Percentiles rank a stretch among this genome's conserved stretches.
These are phyloP conservation scores for Phymorhynchus buccinoides DNA, from an alignment of 1,140 invertebrate species.

Conservation along the genomic window DNA sequence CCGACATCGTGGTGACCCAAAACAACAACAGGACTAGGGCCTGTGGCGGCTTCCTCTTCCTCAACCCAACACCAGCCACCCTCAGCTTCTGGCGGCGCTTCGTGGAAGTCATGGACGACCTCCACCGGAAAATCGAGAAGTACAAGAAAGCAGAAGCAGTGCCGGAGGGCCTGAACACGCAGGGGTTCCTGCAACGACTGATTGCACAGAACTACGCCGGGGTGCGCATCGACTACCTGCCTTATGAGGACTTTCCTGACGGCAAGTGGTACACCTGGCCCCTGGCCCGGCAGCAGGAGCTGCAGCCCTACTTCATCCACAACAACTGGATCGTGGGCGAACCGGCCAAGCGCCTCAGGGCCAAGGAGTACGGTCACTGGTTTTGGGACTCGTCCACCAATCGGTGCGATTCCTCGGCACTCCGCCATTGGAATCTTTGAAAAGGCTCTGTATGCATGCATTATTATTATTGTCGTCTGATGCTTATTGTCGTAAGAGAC, in stretches of 20 bases:
- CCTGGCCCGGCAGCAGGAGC: conserved; percentile 18
- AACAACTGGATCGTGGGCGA: conserved; percentile 57
- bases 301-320: conserved; percentile 48
- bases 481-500: too few relatives aligned
- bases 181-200: conserved; percentile 49
- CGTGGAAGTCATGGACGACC: conserved; percentile 41
- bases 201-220: conserved; percentile 46
- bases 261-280: conserved; percentile 58
- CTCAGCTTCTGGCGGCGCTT: conserved; percentile 53
- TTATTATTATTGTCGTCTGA: too few relatives aligned
- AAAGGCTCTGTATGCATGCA: background rate
- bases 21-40: conserved; percentile 44
- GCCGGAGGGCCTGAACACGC: conserved; percentile 57
- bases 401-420: conserved; percentile 33
- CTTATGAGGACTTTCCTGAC: conserved; percentile 52
- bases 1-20: conserved; percentile 55
- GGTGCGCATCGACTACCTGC: conserved; percentile 46
- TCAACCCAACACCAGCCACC: conserved; percentile 51
- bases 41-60: conserved; percentile 57
- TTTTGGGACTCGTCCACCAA: conserved; percentile 41
- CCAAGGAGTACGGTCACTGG: conserved; percentile 54
- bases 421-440: conserved; percentile 1
- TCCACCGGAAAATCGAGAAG: conserved; percentile 46
- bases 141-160: conserved; percentile 30
- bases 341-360: conserved; percentile 45